Conservation (phyloP, 2,113 vertebrate species). For the Phyllostomus hastatus region DNA sequence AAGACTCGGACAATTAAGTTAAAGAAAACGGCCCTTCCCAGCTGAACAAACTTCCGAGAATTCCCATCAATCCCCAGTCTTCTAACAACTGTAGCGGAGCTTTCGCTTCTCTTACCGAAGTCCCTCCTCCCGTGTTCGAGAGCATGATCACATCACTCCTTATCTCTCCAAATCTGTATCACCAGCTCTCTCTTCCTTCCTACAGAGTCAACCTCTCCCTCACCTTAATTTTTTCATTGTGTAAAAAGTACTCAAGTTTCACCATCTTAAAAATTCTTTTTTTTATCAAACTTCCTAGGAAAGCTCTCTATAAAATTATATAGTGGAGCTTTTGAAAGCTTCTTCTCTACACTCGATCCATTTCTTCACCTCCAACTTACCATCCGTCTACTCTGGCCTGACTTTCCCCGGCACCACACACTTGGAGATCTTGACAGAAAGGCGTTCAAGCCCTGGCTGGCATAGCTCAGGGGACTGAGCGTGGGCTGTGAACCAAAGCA, state of each 20-base stretch:
- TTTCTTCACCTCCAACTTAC: not conserved
- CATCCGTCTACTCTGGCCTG: not conserved
- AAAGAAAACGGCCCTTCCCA: not conserved
- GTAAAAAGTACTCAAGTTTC: not conserved
- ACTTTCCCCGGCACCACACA: not conserved
- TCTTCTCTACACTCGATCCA: not conserved
- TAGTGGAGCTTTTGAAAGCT: not conserved
- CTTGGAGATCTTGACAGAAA: not conserved
- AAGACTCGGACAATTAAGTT: not conserved
- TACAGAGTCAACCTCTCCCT: not conserved
- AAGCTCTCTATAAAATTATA: not conserved
- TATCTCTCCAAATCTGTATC: not conserved
- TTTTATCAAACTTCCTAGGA: not conserved
- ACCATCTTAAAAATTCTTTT: not conserved
- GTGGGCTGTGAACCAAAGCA: no score
- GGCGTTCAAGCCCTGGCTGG: not conserved
- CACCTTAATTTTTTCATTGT: not conserved
- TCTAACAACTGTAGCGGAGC: not conserved
- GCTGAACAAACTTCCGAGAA: not conserved
- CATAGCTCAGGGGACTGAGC: no score
- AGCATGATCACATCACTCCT: not conserved
- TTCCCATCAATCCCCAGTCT: not conserved
- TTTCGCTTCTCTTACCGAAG: not conserved
- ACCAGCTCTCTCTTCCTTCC: no score
- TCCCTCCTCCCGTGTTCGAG: accelerated